These are phyloP conservation scores for Drosophila yakuba DNA, from an alignment of 1,140 invertebrate species.

Conservation along the genomic window DNA sequence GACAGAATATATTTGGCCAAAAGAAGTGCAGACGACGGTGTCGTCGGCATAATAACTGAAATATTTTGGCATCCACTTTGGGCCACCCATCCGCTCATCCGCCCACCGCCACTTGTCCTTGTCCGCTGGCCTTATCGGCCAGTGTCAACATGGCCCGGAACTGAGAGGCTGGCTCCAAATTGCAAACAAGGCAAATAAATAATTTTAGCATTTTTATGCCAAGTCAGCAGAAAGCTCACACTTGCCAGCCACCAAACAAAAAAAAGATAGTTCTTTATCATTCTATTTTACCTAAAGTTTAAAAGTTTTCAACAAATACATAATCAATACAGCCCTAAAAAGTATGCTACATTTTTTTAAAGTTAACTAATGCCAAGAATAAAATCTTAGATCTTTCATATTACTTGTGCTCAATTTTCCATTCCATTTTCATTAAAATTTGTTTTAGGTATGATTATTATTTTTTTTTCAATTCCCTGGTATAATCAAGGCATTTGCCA, in stretches of 20 bases:
- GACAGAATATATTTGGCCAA: slow-evolving; percentile 30
- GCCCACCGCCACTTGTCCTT: slow-evolving; percentile 21
- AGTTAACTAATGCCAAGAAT: not conserved
- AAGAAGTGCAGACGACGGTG: slow-evolving; percentile 27
- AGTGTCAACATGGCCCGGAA: slow-evolving; percentile 63
- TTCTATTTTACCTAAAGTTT: not conserved
- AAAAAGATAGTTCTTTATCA: not conserved
- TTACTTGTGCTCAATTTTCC: no score
- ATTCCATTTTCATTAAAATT: no score
- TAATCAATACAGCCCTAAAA: not conserved
- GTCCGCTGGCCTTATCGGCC: slow-evolving; percentile 58
- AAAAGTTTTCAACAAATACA: not conserved
- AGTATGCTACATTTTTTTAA: not conserved
- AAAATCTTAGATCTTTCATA: no score
- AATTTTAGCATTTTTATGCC: slow-evolving; percentile 82
- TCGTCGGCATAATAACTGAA: slow-evolving; percentile 77
- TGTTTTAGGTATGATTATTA: no score
- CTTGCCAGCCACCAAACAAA: slow-evolving; percentile 4
- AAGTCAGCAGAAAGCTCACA: slow-evolving; percentile 61
- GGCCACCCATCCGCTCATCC: not conserved
- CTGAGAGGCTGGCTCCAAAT: slow-evolving; percentile 57
- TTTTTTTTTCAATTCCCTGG: no score
- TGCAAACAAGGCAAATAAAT: slow-evolving; percentile 83
- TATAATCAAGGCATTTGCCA: not conserved
- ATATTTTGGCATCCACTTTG: slow-evolving; percentile 74